Conservation (phyloP, 1,140 invertebrate species). For the Hirudo medicinalis region DNA sequence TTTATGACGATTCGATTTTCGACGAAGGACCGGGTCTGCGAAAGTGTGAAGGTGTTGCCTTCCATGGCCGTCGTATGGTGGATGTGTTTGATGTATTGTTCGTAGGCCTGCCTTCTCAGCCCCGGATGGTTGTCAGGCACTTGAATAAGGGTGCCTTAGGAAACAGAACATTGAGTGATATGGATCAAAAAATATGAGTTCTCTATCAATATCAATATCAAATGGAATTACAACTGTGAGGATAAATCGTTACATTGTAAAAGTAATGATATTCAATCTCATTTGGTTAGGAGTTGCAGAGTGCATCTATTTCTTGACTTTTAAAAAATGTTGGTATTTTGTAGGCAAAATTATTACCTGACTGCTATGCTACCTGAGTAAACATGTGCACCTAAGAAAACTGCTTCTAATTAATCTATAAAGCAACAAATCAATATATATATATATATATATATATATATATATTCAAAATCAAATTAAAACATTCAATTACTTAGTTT, state of each 20-base stretch:
- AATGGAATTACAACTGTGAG: no score
- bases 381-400: not conserved
- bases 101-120: constrained; percentile 72
- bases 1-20: constrained; percentile 81
- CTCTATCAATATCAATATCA: no score
- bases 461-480: not conserved
- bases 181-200: no score
- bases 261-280: no score
- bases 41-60: constrained; percentile 89
- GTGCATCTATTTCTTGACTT: not conserved
- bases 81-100: constrained; percentile 87
- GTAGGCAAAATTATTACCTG: not conserved
- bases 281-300: no score
- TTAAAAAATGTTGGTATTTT: not conserved
- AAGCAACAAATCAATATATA: not conserved
- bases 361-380: not conserved
- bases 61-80: constrained; percentile 95
- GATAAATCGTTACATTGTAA: no score
- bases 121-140: constrained; percentile 66
- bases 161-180: not conserved
- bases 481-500: constrained; percentile 45
- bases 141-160: constrained; percentile 56
- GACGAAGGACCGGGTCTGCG: constrained; percentile 76
- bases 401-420: not conserved
- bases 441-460: not conserved